Conservation (phyloP, 2,888 invertebrate genomes). For the Hirtodrosophila trivittata region DNA sequence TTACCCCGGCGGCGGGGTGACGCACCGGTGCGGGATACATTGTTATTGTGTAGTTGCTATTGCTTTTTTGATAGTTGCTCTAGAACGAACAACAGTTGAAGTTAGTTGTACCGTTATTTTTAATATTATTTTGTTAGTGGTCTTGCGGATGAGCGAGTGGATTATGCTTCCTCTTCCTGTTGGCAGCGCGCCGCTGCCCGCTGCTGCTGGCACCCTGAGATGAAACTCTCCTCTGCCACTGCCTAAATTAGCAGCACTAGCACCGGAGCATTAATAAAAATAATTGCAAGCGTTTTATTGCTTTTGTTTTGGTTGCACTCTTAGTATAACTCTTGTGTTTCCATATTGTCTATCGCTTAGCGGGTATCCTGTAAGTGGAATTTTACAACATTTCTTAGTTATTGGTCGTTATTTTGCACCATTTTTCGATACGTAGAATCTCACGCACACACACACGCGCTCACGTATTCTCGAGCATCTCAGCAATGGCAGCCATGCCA, state of each 20-base stretch:
- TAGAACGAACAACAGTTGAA: conserved; percentile 46
- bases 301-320: conserved; percentile 36
- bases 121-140: conserved; percentile 26
- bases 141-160: conserved; percentile 33
- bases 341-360: conserved; percentile 51
- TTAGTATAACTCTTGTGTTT: conserved; percentile 48
- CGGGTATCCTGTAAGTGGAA: conserved; percentile 66
- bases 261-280: conserved; percentile 47
- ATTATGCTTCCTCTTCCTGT: conserved; percentile 59
- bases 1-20: conserved; percentile 84
- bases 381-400: conserved; percentile 67
- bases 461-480: conserved; percentile 60
- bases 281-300: conserved; percentile 54
- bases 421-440: conserved; percentile 82
- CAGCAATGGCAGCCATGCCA: conserved; percentile 65
- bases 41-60: conserved; percentile 58
- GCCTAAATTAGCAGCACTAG: conserved; percentile 53
- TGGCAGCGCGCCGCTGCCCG: conserved; percentile 55
- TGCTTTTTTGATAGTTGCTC: conserved; percentile 44
- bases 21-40: conserved; percentile 84
- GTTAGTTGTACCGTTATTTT: conserved; percentile 15
- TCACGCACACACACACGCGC: conserved; percentile 64
- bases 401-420: conserved; percentile 82
- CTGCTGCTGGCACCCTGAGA: conserved; percentile 59
- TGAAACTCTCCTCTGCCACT: conserved; percentile 51